Evolutionary conservation across 2,797 vertebrate genomes (phyloP), one percentile per base, ranked within the genome.

Genomic region (Spatula clypeata): DNA sequence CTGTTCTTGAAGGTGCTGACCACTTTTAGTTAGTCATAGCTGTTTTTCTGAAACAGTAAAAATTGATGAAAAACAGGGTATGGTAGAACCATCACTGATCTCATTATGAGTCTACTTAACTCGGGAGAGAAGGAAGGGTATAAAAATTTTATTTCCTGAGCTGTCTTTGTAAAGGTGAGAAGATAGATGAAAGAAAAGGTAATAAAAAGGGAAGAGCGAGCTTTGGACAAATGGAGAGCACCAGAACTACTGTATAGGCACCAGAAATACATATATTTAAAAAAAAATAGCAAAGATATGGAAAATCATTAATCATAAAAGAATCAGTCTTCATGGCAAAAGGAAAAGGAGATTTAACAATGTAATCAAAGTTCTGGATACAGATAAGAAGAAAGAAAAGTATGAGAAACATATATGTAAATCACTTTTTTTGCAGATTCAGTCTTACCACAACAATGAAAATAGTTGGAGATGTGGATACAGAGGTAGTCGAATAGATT

Each of bases 41-140:
- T 90, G 77, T 40, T 94, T 91, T 93, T 72, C 73, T 86, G 79
- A 79, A 88, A 64, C 66, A 70, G 55, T 94, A 93, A 94, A 90
- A 86, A 66, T 27, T 75, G 38, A 54, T 94, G 54, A 90, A 93
- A 94, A 87, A 62, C 0, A 0, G 21, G 19, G 11, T 51, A 74
- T 38, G 58, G n/a, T n/a, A 57, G 58, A 80, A 20, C n/a, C 24
- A 85, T 81, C 0, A 0, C 60, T 85, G 88, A 75, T 91, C 60
- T 90, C 77, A 80, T 94, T 94, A 76, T 54, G 60, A 88, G 38
- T 34, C 61, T 29, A 17, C 36, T 54, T 44, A 21, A 49, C 66
- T 94, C 66, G 27, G 64, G 69, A 92, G 53, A 86, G 58, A 88
- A 79, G 42, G 58, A 84, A 81, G 62, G 70, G 23, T 84, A 90